Base-by-base conservation (phyloP, 2,888 invertebrate genomes). In the Apantesis nais region DNA sequence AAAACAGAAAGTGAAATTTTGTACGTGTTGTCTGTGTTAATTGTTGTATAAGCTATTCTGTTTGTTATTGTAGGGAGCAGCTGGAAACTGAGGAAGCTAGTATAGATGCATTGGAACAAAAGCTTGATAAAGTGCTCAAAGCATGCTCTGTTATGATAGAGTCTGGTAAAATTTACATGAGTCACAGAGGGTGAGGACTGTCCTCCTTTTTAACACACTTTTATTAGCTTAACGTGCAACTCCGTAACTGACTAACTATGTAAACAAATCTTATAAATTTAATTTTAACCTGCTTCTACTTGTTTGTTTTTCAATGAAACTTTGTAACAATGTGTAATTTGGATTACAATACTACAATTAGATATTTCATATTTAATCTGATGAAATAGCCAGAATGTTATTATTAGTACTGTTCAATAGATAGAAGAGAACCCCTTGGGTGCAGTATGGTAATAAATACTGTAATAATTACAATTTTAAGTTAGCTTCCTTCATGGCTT, bases 61-160 rank as follows among this genome's bases (percentile, higher is more conserved):
- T 83, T 78, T 78, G 75, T 84, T 85, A 75, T 82, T 88, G 76
- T 96, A 99, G 99, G 92, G 96, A 97, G 88, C 97, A 97, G 84
- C 93, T 99, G 85, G 98, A 98, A 87, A 97, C 97, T 79, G 98
- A 98, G 87, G 99, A 99, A 93, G 95, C 96, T 63, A 98, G 97
- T 88, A 97, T 99, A 78, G 99, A 99, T 87, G 96, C 97, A 79
- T 95, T 99, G 84, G 99, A 99, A 92, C 97, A 96, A 85, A 98
- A 98, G 89, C 93, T 99, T 78, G 99, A 99, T 86, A 98, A 98
- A 96, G 98, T 98, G 87, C 96, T 99, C 71, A 99, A 99, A 94
- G 96, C 97, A 85, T 98, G 99, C 92, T 97, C 97, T 85, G 94
- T 96, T 80, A 99, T 99, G 97, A 97, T 99, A 79, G 99, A 99